Evolutionary conservation across 92 coral and sea anemone genomes (phyloP), one percentile per base, ranked within the genome.

Genomic region (Hydrozoanthus gracilis): DNA sequence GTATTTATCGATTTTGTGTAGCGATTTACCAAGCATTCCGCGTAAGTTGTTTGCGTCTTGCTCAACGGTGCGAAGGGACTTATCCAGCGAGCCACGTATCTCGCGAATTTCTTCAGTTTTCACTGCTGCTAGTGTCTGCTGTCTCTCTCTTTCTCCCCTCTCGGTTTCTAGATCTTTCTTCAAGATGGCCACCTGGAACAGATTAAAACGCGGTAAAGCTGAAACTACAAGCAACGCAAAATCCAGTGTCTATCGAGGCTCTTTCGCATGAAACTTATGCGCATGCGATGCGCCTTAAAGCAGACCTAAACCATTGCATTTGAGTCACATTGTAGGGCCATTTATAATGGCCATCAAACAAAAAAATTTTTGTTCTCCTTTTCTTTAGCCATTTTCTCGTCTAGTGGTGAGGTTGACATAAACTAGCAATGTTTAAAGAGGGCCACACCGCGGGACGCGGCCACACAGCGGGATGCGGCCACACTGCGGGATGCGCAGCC

Each of bases 1-100:
- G 93, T 46, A 94, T 56, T 86, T 94, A 82, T 94, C 98, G 88
- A 94, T 95, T 78, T 91, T 93, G 49, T 95, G 95, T 54, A 95
- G 93, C 11, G 95, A 95, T 86, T 95, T 95, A 14, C 98, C 98
- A 51, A 95, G 98, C 98, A 95, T 95, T 56, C 94, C 92, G 14
- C 98, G 94, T 17, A 95, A 87, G 49, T 91, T 92, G 83, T 77
- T 95, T 61, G 98, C 98, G 61, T 95, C 98, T 70, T 95, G 94
- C 58, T 93, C 98, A 60, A 95, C 98, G 44, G 93, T 94, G 51
- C 90, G 94, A 12, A 95, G 92, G 6, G 98, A 27, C 39, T 93
- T 95, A 14, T 94, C 96, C 45, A 95, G 88, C 47, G 98, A 95
- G 4, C 93, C 86, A 11, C 98, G 95, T 55, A 95, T 95, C 56